Evolutionary conservation across 2,797 vertebrate species (phyloP), one percentile per base, ranked within the genome.

Genomic region (Eulemur rubriventer): DNA sequence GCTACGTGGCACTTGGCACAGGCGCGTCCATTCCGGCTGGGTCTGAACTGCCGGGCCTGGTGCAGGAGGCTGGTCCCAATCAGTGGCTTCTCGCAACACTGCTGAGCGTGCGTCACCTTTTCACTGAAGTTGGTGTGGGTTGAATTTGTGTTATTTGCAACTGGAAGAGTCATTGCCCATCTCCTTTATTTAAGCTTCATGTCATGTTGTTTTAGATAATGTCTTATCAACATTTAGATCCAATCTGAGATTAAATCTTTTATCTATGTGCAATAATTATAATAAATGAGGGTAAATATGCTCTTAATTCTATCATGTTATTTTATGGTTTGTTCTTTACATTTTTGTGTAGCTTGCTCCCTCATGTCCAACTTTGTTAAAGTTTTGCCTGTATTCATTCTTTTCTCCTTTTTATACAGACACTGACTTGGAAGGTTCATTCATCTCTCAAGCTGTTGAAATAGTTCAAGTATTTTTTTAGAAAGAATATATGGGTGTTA

Each of bases 381-480:
- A 17, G 17, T 41, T 94, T 91, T 79, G 22, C 65, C 46, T 67
- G 11, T 63, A 33, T 94, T 76, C 6, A 26, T 76, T 55, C 63
- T 75, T 65, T 80, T 30, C 35, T 52, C 69, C 4, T 78, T 78
- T 84, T 59, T 67, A 65, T 73, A 86, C 88, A 94, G 91, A 38
- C 35, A 93, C n/a, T 76, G 59, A 72, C 55, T 84, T 48, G 55
- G 80, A 96, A 87, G 65, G 10, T 78, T 88, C 94, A 96, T 88
- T 93, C 11, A 28, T 97, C 41, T 96, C 24, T 93, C 76, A 81
- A 63, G 30, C 48, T 93, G 88, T 65, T 69, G 43, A 89, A 65
- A 94, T 84, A 70, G 78, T 69, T 94, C 48, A 80, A 91, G 79
- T 80, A 50, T 61, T 55, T 76, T 79, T 94, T 96, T 84, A 76